phyloP scores from a whole-genome alignment of 1,140 invertebrate species.

The Danaus plexippus region DNA sequence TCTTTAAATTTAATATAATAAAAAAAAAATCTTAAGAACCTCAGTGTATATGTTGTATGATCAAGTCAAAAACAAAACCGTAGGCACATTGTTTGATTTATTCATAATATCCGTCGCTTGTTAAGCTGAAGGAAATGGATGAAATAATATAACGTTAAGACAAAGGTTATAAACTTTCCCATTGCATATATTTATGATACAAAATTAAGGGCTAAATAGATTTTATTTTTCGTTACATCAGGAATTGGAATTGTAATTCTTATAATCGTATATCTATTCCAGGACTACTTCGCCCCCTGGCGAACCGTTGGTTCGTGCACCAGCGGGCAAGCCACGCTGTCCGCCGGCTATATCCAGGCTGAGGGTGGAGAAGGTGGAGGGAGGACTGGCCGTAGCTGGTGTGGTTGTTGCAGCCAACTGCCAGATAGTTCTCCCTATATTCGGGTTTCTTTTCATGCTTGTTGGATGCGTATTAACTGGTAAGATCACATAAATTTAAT shows the following conservation, averaged over 20 bases:
- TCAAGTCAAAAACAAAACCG: too few relatives aligned
- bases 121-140: too few relatives aligned
- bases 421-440: constrained; percentile 81
- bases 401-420: constrained; percentile 83
- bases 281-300: constrained; percentile 63
- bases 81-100: too few relatives aligned
- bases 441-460: constrained; percentile 81
- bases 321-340: constrained; percentile 73
- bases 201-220: too few relatives aligned
- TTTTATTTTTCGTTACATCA: constrained; percentile 7
- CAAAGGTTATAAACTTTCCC: too few relatives aligned
- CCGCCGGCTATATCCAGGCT: constrained; percentile 73
- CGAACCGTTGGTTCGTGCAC: constrained; percentile 56
- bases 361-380: constrained; percentile 82
- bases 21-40: too few relatives aligned
- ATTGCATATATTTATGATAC: too few relatives aligned
- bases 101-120: too few relatives aligned
- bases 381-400: constrained; percentile 80
- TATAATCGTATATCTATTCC: constrained; percentile 17
- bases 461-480: constrained; percentile 81
- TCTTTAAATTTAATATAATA: too few relatives aligned
- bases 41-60: too few relatives aligned
- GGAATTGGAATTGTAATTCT: neutral
- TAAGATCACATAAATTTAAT: constrained; percentile 36
- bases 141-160: too few relatives aligned